Evolutionary conservation across 2,797 vertebrate species (phyloP).

Genomic region (Poecilia gillii): DNA sequence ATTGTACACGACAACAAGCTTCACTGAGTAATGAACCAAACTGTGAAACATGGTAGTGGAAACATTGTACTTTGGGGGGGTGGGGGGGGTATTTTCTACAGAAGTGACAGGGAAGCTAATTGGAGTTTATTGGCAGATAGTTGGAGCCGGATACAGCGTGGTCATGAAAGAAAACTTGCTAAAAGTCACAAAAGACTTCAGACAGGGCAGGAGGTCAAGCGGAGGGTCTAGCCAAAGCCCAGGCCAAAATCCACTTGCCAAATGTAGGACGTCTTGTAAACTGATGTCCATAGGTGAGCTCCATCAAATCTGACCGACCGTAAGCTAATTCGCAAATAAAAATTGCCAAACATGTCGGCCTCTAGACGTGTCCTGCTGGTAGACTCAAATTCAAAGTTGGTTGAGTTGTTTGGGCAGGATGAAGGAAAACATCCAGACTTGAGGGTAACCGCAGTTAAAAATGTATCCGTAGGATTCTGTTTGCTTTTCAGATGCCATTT

Average conservation of each 20-base stretch:
- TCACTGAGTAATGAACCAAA: not conserved
- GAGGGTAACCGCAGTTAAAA: conserved; percentile 31
- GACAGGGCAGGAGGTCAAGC: not conserved
- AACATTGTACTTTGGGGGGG: not conserved
- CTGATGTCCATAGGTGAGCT: not conserved
- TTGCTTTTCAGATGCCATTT: conserved; percentile 37
- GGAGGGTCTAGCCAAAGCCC: not conserved
- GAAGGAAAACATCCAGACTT: conserved; percentile 36
- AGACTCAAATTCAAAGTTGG: not conserved
- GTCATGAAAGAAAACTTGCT: not conserved
- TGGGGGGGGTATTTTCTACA: not conserved
- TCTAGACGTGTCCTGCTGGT: not conserved
- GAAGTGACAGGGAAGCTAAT: not conserved
- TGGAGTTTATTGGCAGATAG: not conserved
- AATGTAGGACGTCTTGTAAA: not conserved
- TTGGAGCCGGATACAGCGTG: not conserved
- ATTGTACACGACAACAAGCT: not conserved
- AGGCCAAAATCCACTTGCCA: not conserved
- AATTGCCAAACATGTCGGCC: not conserved
- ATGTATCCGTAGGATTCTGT: conserved; percentile 31
- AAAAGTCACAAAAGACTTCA: not conserved
- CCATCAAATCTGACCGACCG: not conserved
- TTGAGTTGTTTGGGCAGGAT: not conserved
- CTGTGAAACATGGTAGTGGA: not conserved
- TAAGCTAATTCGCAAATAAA: not conserved